Base-by-base conservation (phyloP, 1,140 invertebrate genomes). In the Diorhabda carinulata region DNA sequence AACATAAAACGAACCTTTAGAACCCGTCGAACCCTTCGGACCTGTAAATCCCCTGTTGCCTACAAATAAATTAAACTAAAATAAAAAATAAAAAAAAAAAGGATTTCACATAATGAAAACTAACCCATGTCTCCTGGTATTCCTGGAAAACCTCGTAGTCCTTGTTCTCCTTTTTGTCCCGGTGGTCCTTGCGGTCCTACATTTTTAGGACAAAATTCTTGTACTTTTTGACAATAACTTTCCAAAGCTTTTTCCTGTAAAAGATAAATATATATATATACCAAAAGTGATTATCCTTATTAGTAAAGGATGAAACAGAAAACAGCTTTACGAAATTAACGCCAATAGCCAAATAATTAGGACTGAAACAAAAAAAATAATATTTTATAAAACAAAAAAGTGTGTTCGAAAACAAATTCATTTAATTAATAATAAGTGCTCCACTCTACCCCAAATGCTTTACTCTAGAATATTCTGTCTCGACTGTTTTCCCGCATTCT, bases 151-250 rank as follows among this genome's bases (percentile, higher is more conserved):
- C 88, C 88, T 66, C 84, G 83, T 2, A 83, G 80, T 2, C 91
- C 91, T 8, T 85, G 84, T 9, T 83, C 75, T 0, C 91, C 91
- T 0, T 81, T 81, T 0, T 84, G 83, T 1, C 92, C 91, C 58
- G 85, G 83, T 0, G 87, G 84, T 3, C 92, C 90, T 57, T 87
- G 85, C 1, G 87, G 84, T 25, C 91, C 87, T 0, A 89, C 88
- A 7, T 60, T 45, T 68, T 70, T 69, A n/a, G 91, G 89, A 78
- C 94, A 96, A 77, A 92, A 92, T 52, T 93, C 89, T 75, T 90
- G 72, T 7, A 78, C 70, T 61, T 77, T 77, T 64, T 77, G 70
- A 57, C 77, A 78, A 58, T 77, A 77, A 7, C 72, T 73, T 47
- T 75, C 73, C 5, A 78, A 65, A 3, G 73, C 71, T 64, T 74